Conservation (phyloP, 2,113 vertebrate species). For the Scatophagus argus region DNA sequence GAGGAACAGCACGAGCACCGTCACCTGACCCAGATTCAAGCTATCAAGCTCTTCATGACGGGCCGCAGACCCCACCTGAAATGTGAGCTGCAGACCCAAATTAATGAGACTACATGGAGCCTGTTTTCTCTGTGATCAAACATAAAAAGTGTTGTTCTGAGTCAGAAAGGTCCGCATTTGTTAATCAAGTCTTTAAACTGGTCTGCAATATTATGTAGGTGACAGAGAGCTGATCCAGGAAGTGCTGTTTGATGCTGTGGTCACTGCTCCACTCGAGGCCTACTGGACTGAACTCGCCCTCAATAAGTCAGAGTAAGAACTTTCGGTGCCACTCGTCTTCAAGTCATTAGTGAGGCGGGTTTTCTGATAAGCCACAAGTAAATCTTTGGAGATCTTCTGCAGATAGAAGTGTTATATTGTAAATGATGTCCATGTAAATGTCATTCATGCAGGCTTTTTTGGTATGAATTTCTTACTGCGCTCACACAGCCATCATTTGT, state of each 20-base stretch:
- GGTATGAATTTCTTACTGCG: not conserved
- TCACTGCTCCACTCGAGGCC: constrained; percentile 95
- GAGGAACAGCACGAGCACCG: constrained; percentile 94
- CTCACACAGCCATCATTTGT: not conserved
- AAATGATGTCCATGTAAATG: too few relatives aligned
- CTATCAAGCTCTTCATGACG: constrained; percentile 95
- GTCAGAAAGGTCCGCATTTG: not conserved
- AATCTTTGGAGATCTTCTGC: too few relatives aligned
- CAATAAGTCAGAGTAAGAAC: constrained; percentile 97
- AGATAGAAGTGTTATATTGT: too few relatives aligned
- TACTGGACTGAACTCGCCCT: constrained; percentile 97
- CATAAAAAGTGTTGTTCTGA: not conserved
- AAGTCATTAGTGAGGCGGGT: too few relatives aligned
- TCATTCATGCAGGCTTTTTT: too few relatives aligned
- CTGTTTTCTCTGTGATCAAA: too few relatives aligned
- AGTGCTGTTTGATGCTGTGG: constrained; percentile 96
- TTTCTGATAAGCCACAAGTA: not conserved
- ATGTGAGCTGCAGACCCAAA: constrained; percentile 83
- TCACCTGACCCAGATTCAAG: constrained; percentile 93
- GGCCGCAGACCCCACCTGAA: constrained; percentile 92
- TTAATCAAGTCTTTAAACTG: constrained; percentile 11
- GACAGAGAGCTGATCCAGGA: constrained; percentile 98
- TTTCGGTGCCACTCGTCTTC: too few relatives aligned
- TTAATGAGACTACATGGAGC: not conserved
- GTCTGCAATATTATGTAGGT: constrained; percentile 80